Base-by-base conservation (phyloP, 2,113 vertebrate species). In the Cygnus atratus region DNA sequence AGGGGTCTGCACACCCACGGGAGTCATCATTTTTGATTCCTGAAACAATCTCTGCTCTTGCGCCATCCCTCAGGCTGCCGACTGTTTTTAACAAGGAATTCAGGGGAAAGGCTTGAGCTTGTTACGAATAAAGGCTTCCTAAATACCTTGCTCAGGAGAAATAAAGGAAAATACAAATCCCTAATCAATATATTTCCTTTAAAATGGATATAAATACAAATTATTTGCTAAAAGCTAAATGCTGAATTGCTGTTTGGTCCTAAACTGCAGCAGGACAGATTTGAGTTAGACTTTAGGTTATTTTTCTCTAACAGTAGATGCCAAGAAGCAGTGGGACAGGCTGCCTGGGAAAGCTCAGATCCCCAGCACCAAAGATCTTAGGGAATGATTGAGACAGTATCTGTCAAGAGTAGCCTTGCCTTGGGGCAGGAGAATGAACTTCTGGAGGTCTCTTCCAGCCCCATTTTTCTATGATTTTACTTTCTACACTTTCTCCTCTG, bases 311-410 rank as follows among this genome's bases (percentile, higher is more conserved):
- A 50, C 14, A 16, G 3, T 35, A 9, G n/a, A 77, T 9, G 50
- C 16, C 22, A 55, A 0, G 0, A 20, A 88, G 26, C 12, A 55
- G 25, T 71, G 35, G 10, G 24, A 71, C 37, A 88, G 31, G 11
- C n/a, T 54, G 2, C 28, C 21, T 3, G 31, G 46, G 44, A 93
- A 52, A 39, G 29, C 52, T 28, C 28, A 35, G 59, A 58, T 55
- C 25, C n/a, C 25, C 5, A 19, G 44, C 62, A 44, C 16, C 11
- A 0, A 0, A 59, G 22, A 6, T 59, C 16, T 58, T 28, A 26
- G 28, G 35, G 31, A 84, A 21, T 5, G 50, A 35, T 55, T 63
- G 55, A 84, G 44, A 9, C 26, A 29, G 2, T 22, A 63, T 83
- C 54, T 37, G 3, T 25, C 37, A 37, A 59, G 28, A 63, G 19